phyloP scores from a whole-genome alignment of 2,113 vertebrate genomes.

The Manacus vitellinus region DNA sequence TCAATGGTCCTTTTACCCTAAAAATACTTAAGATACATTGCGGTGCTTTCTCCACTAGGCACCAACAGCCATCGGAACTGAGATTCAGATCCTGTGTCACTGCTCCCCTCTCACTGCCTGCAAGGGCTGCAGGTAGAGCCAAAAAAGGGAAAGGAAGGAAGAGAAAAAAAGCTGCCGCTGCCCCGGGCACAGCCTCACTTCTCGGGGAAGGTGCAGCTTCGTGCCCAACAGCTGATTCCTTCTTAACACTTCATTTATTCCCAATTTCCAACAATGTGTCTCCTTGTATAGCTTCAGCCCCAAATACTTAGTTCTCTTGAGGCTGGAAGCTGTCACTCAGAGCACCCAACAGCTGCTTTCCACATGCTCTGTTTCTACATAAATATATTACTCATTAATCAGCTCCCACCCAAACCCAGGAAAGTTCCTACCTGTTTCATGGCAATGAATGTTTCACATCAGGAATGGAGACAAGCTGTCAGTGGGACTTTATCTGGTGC shows the following conservation, averaged over 20 bases:
- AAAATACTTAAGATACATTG: neutral
- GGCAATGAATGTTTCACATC: accelerated
- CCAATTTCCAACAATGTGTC: accelerated
- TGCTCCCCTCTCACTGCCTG: neutral
- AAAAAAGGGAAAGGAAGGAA: neutral
- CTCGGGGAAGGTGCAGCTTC: neutral
- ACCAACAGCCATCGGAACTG: neutral
- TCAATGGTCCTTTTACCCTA: neutral
- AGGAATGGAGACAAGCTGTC: accelerated
- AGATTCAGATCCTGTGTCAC: neutral
- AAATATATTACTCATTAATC: accelerated
- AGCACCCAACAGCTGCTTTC: neutral
- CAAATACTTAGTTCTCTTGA: neutral
- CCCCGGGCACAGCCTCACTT: neutral
- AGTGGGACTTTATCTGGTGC: neutral
- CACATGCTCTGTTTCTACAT: accelerated
- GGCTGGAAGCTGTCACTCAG: neutral
- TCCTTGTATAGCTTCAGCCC: neutral
- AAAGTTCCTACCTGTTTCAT: neutral
- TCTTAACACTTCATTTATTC: neutral
- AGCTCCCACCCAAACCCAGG: neutral
- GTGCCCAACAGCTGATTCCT: neutral
- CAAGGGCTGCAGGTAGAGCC: neutral
- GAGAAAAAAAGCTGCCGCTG: neutral
- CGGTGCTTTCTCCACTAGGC: neutral